Base-by-base conservation (phyloP, 2,888 invertebrate genomes). In the Ophion ellenae region DNA sequence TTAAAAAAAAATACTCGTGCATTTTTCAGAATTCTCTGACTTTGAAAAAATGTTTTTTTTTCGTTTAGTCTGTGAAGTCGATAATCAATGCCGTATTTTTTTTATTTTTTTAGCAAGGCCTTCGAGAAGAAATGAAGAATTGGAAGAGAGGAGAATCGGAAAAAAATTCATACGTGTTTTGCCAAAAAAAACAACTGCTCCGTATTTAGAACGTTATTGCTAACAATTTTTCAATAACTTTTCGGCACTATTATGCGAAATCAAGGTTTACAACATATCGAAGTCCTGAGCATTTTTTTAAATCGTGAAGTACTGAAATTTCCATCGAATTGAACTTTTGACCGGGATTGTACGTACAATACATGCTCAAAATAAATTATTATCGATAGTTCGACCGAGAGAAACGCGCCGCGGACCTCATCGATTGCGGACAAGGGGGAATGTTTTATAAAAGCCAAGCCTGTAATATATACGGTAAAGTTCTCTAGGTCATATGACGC, bases 401-500 rank as follows among this genome's bases (percentile, higher is more conserved):
- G 17, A 14, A 17, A 4, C 53, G 11, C 47, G 47, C 47, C 47
- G 14, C 47, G 53, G 17, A 53, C 14, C 17, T 53, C 53, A 53
- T 53, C 53, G 14, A 53, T 53, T 53, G 5, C 53, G 53, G 53
- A 53, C 14, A 20, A 10, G 47, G 10, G 14, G 28, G 45, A 47
- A 70, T 59, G 47, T 59, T 82, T 82, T 80, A 75, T 64, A 75
- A 40, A 66, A 81, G 66, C 40, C 36, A 61, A 69, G 63, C 45
- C 53, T 75, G 36, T 79, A 53, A 70, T 63, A 57, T 78, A 83
- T 79, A 63, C 40, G 57, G n/a, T 59, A 59, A 71, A 82, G 70
- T 81, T 70, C 63, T 71, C 61, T 45, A 71, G 36, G 28, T 61
- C 76, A 53, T 53, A 80, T 59, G 10, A 66, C 40, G 59, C 70